Base-by-base conservation (phyloP, 2,113 vertebrate genomes). In the Coryphaenoides rupestris region DNA sequence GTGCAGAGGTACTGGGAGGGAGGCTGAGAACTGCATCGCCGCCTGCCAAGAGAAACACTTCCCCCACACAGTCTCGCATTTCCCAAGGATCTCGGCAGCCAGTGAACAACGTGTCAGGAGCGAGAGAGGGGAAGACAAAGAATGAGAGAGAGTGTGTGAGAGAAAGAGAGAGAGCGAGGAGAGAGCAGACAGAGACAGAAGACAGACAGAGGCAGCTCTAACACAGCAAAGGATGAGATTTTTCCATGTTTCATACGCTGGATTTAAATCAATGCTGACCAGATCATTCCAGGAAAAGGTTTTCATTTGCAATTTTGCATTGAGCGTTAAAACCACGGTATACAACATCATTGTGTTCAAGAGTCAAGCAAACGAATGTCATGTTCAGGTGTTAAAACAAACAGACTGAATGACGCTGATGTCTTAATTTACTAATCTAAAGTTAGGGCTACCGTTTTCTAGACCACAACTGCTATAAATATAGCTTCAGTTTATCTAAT, bases 401-500 rank as follows among this genome's bases (percentile, higher is more conserved):
- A 40, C 33, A 40, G 33, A 40, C 9, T 40, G 33, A 40, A 40
- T 40, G 2, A 40, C 13, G 9, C 9, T 40, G 47, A 50, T 50
- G 16, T 50, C 16, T 50, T 50, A 17, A 50, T 50, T 5, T 17
- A 1, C 5, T 16, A 50, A 50, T 40, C 33, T 50, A 50, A 50
- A 50, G 17, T n/a, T 21, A n/a, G n/a, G n/a, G n/a, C n/a, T n/a
- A 68, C 77, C 60, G 65, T 76, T 73, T 69, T 75, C 72, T 76
- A 62, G 64, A 24, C 62, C 0, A 0, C 7, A 16, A 68, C 63
- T 58, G n/a, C 66, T 62, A 63, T 40, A 65, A 53, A 61, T 76
- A 72, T 28, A 58, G 55, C 40, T 62, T 72, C 83, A 75, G 66
- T 78, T 68, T n/a, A 52, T 62, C 74, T 76, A 72, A 82, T 70